Evolutionary conservation across 35 echinoderm and acorn worm species (phyloP).

Genomic region (Heliocidaris erythrogramma): DNA sequence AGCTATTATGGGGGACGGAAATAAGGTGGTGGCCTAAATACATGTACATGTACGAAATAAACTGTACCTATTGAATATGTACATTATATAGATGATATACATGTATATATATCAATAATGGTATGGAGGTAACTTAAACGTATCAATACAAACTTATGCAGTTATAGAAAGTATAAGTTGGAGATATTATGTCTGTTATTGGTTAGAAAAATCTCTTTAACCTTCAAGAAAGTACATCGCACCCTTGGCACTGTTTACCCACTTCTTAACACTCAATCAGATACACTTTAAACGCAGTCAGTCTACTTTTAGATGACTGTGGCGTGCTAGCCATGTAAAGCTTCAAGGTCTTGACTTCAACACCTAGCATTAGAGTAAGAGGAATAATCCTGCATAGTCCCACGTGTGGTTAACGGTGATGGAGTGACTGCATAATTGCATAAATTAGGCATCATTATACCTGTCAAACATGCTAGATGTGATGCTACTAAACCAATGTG

Average conservation of each 20-base stretch:
- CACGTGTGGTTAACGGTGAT: conserved; percentile 19
- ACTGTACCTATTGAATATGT: not conserved
- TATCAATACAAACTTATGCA: not conserved
- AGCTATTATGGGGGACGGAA: not conserved
- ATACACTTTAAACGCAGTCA: not conserved
- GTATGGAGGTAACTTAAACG: not conserved
- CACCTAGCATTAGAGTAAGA: not conserved
- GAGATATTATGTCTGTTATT: not conserved
- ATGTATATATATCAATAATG: not conserved
- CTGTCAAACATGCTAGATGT: conserved; percentile 25
- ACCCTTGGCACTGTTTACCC: not conserved
- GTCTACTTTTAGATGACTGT: not conserved
- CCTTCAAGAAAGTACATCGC: not conserved
- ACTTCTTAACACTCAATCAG: not conserved
- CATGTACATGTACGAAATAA: not conserved
- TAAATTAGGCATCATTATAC: conserved; percentile 21
- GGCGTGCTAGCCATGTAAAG: not conserved
- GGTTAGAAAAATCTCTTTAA: not conserved
- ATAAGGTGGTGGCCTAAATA: not conserved
- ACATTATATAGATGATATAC: not conserved
- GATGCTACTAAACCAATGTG: not conserved
- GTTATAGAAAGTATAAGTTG: not conserved
- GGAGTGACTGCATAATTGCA: conserved; percentile 25
- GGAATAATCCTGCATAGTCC: not conserved
- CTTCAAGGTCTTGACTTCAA: not conserved